These are phyloP conservation scores for Mamestra configurata DNA, from an alignment of 1,140 invertebrate genomes.

Conservation along the genomic window DNA sequence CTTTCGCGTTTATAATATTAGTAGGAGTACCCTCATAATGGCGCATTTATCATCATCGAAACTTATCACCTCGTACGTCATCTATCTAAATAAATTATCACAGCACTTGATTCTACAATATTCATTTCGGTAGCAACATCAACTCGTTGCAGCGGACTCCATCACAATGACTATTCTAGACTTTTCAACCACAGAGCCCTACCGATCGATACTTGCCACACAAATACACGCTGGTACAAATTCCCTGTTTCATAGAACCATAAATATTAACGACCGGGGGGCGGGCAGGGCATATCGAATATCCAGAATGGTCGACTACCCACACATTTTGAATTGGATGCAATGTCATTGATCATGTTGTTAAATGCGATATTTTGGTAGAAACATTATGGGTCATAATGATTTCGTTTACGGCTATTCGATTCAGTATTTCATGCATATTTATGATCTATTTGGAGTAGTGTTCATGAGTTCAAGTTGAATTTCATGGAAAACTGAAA, in stretches of 20 bases:
- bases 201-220: slow-evolving; percentile 12
- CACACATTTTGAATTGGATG: not conserved
- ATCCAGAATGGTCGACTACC: slow-evolving; percentile 16
- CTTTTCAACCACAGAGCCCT: slow-evolving; percentile 9
- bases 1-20: no score
- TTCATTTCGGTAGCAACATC: no score
- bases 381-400: not conserved
- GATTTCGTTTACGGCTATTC: not conserved
- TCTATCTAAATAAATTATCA: no score
- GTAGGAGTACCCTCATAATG: no score
- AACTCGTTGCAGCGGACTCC: not conserved
- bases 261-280: slow-evolving; percentile 37
- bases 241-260: slow-evolving; percentile 31
- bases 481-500: not conserved
- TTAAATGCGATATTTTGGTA: not conserved
- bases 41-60: no score
- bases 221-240: slow-evolving; percentile 14
- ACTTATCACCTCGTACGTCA: no score
- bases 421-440: not conserved
- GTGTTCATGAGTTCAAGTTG: not conserved
- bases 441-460: slow-evolving; percentile 1
- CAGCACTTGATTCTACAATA: no score
- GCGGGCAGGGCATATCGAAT: not conserved
- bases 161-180: not conserved
- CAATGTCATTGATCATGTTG: slow-evolving; percentile 18